These are phyloP conservation scores for Nephrotoma appendiculata DNA, from an alignment of 2,888 invertebrate species.

Conservation along the genomic window DNA sequence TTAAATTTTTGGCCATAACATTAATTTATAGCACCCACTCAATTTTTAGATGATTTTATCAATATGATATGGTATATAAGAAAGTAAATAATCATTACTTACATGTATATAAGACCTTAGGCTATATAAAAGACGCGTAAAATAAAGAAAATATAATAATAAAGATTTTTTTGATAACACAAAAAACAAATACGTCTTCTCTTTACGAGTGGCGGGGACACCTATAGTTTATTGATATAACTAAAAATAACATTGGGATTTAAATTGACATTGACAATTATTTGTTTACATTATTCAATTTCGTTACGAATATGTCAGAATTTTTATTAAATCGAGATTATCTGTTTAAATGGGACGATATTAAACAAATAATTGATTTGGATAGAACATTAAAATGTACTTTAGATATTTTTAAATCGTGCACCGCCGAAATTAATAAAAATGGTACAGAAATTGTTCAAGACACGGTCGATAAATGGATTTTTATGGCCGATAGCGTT, in stretches of 20 bases:
- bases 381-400: background rate
- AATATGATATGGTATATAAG: background rate
- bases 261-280: background rate
- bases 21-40: background rate
- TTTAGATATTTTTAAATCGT: background rate
- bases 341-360: background rate
- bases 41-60: background rate
- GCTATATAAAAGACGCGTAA: background rate
- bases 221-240: background rate
- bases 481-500: constrained; percentile 15
- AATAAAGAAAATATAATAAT: background rate
- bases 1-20: background rate
- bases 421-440: background rate
- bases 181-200: background rate
- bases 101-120: background rate
- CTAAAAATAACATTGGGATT: background rate
- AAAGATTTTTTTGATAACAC: background rate
- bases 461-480: background rate
- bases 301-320: background rate
- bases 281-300: background rate
- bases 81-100: background rate
- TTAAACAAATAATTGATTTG: background rate
- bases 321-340: background rate
- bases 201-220: background rate
- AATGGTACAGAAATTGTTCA: background rate